A percentile compares a stretch with the other conserved stretches of the same genome.
Evolutionary conservation across 2,888 invertebrate genomes (phyloP).

Genomic region (Lasioglossum malachurum): DNA sequence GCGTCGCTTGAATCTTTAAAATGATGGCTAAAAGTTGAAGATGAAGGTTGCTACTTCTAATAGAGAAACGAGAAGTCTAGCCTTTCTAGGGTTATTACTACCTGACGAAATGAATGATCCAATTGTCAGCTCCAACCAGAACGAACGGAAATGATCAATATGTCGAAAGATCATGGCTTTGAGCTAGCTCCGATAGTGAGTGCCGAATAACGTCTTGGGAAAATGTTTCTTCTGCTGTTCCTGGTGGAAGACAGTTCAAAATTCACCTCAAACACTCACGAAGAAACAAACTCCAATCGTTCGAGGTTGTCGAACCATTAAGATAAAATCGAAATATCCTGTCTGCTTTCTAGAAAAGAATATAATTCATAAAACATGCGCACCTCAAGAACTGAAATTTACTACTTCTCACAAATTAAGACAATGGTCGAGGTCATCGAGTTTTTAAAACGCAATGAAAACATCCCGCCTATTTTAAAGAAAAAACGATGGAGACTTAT

Average conservation of each 20-base stretch:
- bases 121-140: neutral
- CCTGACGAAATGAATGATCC: neutral
- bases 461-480: neutral
- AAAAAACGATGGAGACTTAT: neutral
- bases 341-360: neutral
- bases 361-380: neutral
- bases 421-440: neutral
- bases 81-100: neutral
- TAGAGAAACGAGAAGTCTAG: neutral
- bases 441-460: neutral
- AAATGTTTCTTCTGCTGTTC: neutral
- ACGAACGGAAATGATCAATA: slow-evolving; percentile 4
- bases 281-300: neutral
- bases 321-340: neutral
- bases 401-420: neutral
- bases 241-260: neutral
- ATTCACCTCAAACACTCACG: neutral
- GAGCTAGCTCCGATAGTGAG: neutral
- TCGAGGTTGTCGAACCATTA: neutral
- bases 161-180: slow-evolving; percentile 44
- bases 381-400: neutral
- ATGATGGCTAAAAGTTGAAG: neutral
- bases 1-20: too few species aligned
- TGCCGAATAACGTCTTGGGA: neutral
- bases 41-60: neutral